Base-by-base conservation (phyloP, 1,140 invertebrate species). In the Aphelenchoides besseyi region DNA sequence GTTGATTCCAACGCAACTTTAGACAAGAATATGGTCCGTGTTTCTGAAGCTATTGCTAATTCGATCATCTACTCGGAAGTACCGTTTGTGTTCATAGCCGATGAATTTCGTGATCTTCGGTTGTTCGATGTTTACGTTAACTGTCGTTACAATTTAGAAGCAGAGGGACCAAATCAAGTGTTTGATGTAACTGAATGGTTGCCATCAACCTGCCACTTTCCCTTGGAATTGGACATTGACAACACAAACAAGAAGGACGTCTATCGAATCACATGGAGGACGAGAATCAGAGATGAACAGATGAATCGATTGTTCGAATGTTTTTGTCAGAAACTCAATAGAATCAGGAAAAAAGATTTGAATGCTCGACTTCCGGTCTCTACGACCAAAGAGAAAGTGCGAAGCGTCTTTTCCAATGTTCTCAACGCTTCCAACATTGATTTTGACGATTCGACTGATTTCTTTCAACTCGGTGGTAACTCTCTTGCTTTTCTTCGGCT, bases 391-490 rank as follows among this genome's bases (percentile, higher is more conserved):
- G 1, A 9, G 2, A 63, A 2, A 36, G 48, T 23, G 9, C 30
- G 63, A 37, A 16, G 23, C 16, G 12, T 29, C 30, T 66, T 66
- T 32, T 12, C 1, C 16, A 32, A 53, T 2, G 12, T 35, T 2
- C 63, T 66, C 32, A 12, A 8, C n/a, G n/a, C 0, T 8, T 2
- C 9, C 33, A 29, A 2, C 8, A 16, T 41, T 48, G 5, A 9
- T 33, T 33, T 63, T 53, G 52, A 61, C 18, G 16, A 9, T 1
- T 2, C 12, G 1, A 18, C n/a, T 26, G 23, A 70, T 2, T 72
- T 73, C 30, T 70, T 48, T 72, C 8, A 16, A n/a, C 70, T 70
- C 16, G 68, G 69, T 18, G 68, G 69, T 1, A 72, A 72, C 35
- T 70, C 68, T 16, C 68, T 70, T 71, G 9, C 30, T 23, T 66